Conservation (phyloP, 2,113 vertebrate genomes). For the Eublepharis macularius region DNA sequence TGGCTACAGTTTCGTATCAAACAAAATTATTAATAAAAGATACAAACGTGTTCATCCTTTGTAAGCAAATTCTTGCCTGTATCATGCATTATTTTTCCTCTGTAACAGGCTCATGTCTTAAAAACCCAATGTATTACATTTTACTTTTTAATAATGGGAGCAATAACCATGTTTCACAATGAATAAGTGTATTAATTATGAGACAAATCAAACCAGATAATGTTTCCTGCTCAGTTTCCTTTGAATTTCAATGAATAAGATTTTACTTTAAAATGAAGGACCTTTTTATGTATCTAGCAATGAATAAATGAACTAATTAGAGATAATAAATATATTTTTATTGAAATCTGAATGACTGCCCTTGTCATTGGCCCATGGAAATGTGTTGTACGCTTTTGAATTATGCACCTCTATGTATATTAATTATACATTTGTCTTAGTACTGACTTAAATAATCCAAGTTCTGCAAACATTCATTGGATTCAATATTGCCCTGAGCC, state of each 20-base stretch:
- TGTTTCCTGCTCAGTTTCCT: conserved; percentile 59
- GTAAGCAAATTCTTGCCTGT: conserved; percentile 40
- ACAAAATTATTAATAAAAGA: conserved; percentile 38
- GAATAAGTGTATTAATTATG: conserved; percentile 64
- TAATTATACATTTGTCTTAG: conserved; percentile 43
- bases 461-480: conserved; percentile 22
- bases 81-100: conserved; percentile 43
- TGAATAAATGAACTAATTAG: conserved; percentile 60
- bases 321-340: conserved; percentile 58
- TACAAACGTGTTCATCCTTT: background rate
- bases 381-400: conserved; percentile 35
- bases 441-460: conserved; percentile 36
- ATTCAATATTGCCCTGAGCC: conserved; percentile 14
- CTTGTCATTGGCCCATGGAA: conserved; percentile 41
- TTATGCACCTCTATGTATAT: conserved; percentile 37
- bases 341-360: conserved; percentile 60
- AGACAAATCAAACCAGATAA: conserved; percentile 54
- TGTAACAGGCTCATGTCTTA: conserved; percentile 43
- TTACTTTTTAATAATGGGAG: conserved; percentile 62
- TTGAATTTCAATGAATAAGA: conserved; percentile 61
- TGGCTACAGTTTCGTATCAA: conserved; percentile 36
- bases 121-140: conserved; percentile 48
- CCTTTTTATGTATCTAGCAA: conserved; percentile 48
- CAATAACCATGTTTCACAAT: conserved; percentile 56
- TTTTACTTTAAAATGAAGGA: conserved; percentile 52